These are phyloP conservation scores for Sturmia bella DNA, from an alignment of 2,888 invertebrate species.

Conservation along the genomic window DNA sequence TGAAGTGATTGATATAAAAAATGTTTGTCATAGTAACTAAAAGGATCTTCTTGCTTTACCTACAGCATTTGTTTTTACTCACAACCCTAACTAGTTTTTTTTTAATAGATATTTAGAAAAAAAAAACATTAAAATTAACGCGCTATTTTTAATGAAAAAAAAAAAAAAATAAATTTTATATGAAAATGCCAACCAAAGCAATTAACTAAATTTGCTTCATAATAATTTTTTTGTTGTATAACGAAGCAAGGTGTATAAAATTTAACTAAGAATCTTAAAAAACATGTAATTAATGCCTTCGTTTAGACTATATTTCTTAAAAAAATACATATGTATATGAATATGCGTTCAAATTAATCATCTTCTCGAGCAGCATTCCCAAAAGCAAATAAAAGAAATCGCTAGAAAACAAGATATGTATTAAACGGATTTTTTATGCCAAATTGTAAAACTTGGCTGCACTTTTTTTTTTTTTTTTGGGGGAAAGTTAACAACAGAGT, in stretches of 20 bases:
- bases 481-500: too few species aligned
- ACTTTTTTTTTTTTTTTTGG: too few species aligned
- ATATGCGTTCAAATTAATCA: too few species aligned
- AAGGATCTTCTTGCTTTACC: slow-evolving; percentile 50
- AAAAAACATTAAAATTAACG: not conserved
- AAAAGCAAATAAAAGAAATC: too few species aligned
- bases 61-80: slow-evolving; percentile 46
- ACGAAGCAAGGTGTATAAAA: not conserved
- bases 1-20: slow-evolving; percentile 46
- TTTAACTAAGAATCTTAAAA: slow-evolving; percentile 15
- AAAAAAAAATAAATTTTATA: slow-evolving; percentile 23
- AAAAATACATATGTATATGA: too few species aligned
- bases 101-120: too few species aligned
- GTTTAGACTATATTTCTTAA: too few species aligned
- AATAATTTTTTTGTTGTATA: not conserved
- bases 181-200: slow-evolving; percentile 5
- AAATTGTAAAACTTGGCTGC: too few species aligned
- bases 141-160: slow-evolving; percentile 7
- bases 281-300: slow-evolving; percentile 6
- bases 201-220: slow-evolving; percentile 38
- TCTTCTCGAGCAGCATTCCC: too few species aligned
- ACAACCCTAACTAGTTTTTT: slow-evolving; percentile 60
- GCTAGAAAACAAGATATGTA: too few species aligned
- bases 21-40: slow-evolving; percentile 60
- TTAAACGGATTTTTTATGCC: too few species aligned